Percentiles rank a stretch among this genome's conserved stretches.
phyloP scores from a whole-genome alignment of 2,797 vertebrate species.

The Okamejei kenojei region DNA sequence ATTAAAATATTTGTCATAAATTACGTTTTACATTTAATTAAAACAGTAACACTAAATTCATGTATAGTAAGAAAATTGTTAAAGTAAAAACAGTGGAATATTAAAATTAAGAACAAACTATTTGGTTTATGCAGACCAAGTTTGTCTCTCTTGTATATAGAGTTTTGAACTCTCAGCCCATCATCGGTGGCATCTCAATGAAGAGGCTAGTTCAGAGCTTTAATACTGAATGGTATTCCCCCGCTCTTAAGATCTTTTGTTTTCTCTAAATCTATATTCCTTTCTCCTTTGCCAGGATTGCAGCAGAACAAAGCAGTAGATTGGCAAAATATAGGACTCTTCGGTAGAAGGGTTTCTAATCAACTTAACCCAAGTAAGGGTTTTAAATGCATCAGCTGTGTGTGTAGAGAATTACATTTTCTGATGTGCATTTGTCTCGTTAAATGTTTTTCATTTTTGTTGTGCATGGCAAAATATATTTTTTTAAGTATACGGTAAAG shows the following conservation, averaged over 20 bases:
- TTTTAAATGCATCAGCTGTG: conserved; percentile 46
- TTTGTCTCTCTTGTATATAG: neutral
- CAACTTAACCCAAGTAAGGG: conserved; percentile 78
- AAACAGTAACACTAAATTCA: neutral
- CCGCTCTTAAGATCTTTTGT: conserved; percentile 46
- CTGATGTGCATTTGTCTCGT: conserved; percentile 1
- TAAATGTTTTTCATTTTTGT: conserved; percentile 3
- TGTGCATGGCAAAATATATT: neutral
- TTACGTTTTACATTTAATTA: neutral
- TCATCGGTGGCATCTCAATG: neutral
- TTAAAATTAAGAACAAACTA: neutral
- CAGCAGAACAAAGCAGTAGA: conserved; percentile 99
- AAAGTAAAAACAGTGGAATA: neutral
- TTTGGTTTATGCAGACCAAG: neutral
- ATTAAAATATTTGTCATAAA: neutral
- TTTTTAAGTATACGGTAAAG: neutral
- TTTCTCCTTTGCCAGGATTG: conserved; percentile 86
- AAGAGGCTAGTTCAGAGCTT: neutral
- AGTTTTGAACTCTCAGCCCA: neutral
- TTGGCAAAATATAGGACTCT: conserved; percentile 99
- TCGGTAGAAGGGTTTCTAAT: conserved; percentile 78
- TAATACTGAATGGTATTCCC: conserved; percentile 37
- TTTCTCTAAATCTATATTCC: conserved; percentile 58
- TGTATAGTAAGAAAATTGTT: too few species aligned
- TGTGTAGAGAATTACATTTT: neutral